Conservation (phyloP, 64 coral and sea anemone species). For the Exaiptasia diaphana region DNA sequence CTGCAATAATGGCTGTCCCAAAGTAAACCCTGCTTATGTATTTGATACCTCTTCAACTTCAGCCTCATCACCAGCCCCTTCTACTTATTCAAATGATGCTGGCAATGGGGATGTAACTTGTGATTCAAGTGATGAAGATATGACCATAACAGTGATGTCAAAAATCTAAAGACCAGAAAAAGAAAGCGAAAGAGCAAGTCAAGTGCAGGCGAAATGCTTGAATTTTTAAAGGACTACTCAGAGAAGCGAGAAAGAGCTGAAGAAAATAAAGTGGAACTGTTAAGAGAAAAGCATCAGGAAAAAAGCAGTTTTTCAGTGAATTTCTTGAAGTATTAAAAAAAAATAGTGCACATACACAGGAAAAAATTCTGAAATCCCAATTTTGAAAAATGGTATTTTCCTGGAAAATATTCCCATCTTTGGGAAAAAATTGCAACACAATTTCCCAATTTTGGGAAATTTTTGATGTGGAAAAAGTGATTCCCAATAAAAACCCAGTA, state of each 20-base stretch:
- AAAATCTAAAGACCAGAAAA: neutral
- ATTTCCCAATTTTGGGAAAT: too few species aligned
- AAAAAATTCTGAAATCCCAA: too few species aligned
- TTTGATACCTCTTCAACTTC: slow-evolving; percentile 6
- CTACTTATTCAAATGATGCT: neutral
- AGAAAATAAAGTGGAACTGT: slow-evolving; percentile 18
- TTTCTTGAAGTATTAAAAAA: slow-evolving; percentile 14
- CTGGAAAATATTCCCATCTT: too few species aligned
- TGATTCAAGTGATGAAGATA: slow-evolving; percentile 8
- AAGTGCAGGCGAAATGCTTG: slow-evolving; percentile 10
- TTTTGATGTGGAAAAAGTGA: too few species aligned
- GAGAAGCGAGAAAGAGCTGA: slow-evolving; percentile 37
- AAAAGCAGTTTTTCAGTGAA: slow-evolving; percentile 12
- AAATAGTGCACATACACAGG: too few species aligned
- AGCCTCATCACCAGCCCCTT: neutral
- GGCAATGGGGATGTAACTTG: neutral
- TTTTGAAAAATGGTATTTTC: too few species aligned
- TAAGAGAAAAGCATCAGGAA: slow-evolving; percentile 23
- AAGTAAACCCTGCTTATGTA: slow-evolving; percentile 23
- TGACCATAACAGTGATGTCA: neutral
- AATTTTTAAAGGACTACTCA: slow-evolving; percentile 6
- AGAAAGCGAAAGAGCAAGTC: slow-evolving; percentile 46
- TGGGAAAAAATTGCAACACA: too few species aligned
- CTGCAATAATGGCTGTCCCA: slow-evolving; percentile 12
- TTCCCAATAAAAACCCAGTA: too few species aligned